phyloP scores from a whole-genome alignment of 2,888 invertebrate genomes.

The Atethmia centrago region DNA sequence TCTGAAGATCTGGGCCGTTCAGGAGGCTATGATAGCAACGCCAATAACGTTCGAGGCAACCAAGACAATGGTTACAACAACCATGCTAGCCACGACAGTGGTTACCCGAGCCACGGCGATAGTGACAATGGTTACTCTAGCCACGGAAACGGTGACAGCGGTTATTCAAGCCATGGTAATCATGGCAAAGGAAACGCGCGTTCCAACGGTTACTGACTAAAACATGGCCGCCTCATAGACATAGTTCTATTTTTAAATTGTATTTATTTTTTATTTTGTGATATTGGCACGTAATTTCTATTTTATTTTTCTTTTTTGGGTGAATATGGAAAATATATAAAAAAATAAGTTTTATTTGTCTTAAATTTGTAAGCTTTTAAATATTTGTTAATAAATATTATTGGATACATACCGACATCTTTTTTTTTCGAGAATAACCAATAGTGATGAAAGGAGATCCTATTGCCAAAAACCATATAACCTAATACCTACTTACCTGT shows the following conservation, averaged over 20 bases:
- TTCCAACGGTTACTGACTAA: constrained; percentile 74
- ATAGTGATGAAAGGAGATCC: not conserved
- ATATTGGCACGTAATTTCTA: not conserved
- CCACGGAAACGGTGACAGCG: constrained; percentile 60
- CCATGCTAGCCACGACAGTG: constrained; percentile 64
- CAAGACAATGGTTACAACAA: constrained; percentile 59
- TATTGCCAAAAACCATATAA: not conserved
- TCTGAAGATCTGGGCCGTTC: constrained; percentile 78
- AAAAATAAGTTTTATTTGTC: constrained; percentile 18
- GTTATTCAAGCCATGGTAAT: constrained; percentile 59
- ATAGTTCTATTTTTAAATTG: constrained; percentile 47
- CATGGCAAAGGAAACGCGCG: constrained; percentile 60
- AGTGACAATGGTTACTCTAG: constrained; percentile 55
- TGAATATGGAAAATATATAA: constrained; percentile 26
- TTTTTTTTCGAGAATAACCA: not conserved
- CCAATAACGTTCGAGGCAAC: constrained; percentile 72
- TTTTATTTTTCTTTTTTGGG: constrained; percentile 1
- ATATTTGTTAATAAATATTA: constrained; percentile 27
- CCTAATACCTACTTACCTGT: no score
- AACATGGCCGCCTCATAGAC: constrained; percentile 40
- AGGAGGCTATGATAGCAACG: constrained; percentile 84
- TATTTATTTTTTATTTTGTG: constrained; percentile 42
- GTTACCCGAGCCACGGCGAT: constrained; percentile 61
- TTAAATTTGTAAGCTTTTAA: not conserved
- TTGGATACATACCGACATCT: not conserved